These are phyloP conservation scores for Trididemnum miniatum DNA, from an alignment of 23 tunicate genomes.

Conservation along the genomic window DNA sequence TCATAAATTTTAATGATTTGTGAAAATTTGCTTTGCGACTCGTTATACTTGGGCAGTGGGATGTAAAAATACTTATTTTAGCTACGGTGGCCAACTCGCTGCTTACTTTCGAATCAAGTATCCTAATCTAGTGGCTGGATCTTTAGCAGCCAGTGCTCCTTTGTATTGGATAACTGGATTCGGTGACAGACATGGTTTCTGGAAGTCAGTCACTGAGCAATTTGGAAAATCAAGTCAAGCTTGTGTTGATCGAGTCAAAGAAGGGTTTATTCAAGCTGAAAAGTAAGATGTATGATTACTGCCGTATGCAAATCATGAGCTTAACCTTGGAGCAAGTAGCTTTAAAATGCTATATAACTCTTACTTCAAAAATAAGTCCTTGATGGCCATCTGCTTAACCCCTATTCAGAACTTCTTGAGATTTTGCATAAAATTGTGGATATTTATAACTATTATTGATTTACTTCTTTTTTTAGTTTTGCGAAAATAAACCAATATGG, in stretches of 20 bases:
- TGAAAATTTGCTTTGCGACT: too few species aligned
- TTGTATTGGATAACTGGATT: constrained; percentile 87
- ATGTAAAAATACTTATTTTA: constrained; percentile 33
- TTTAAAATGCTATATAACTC: too few species aligned
- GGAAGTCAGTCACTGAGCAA: constrained; percentile 80
- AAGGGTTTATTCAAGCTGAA: constrained; percentile 66
- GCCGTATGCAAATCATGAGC: too few species aligned
- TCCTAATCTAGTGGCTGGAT: constrained; percentile 89
- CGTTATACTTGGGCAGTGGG: too few species aligned
- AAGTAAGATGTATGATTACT: too few species aligned
- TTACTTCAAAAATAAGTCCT: too few species aligned
- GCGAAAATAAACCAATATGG: constrained; percentile 55
- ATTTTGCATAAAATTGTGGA: too few species aligned
- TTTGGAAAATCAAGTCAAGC: constrained; percentile 57
- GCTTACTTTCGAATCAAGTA: constrained; percentile 92
- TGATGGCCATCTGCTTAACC: too few species aligned
- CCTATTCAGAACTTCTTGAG: too few species aligned
- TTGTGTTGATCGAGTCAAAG: constrained; percentile 57
- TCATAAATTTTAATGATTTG: too few species aligned
- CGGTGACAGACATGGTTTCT: constrained; percentile 92
- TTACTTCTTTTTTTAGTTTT: constrained; percentile 46
- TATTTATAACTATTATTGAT: too few species aligned
- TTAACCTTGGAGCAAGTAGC: too few species aligned
- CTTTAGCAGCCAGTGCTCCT: constrained; percentile 94
- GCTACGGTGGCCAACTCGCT: constrained; percentile 94